These are phyloP conservation scores for Marmota monax DNA, from an alignment of 2,113 vertebrate species.

Conservation along the genomic window DNA sequence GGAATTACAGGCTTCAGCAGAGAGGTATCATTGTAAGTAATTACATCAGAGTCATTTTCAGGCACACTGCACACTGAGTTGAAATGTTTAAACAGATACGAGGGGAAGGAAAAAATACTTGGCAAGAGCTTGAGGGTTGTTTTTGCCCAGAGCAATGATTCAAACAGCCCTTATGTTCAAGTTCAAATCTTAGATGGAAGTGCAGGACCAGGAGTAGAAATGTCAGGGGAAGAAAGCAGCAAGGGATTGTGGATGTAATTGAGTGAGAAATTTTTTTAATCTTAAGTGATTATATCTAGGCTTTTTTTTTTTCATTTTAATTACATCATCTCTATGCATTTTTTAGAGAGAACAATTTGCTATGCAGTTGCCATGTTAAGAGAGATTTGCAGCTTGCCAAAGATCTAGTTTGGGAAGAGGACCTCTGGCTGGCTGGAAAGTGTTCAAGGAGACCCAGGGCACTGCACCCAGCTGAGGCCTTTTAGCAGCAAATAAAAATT, in stretches of 20 bases:
- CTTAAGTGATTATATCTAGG: conserved; percentile 36
- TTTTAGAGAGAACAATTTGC: conserved; percentile 1
- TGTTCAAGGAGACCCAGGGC: not conserved
- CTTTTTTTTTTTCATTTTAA: conserved; percentile 28
- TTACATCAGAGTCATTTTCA: conserved; percentile 69
- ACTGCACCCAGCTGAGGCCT: not conserved
- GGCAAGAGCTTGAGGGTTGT: not conserved
- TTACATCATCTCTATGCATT: conserved; percentile 2
- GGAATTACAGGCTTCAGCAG: conserved; percentile 75
- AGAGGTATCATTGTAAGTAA: conserved; percentile 63
- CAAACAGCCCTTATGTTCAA: not conserved
- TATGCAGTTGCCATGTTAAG: not conserved
- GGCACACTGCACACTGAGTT: conserved; percentile 61
- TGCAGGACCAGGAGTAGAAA: not conserved
- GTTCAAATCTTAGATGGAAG: not conserved
- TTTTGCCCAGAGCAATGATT: conserved; percentile 1
- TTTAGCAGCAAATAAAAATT: conserved; percentile 12
- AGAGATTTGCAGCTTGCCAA: conserved; percentile 29
- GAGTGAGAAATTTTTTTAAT: not conserved
- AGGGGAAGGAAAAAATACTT: not conserved
- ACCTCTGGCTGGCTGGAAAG: not conserved
- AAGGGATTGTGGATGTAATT: not conserved
- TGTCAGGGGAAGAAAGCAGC: not conserved
- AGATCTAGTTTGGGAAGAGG: not conserved
- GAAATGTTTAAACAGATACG: conserved; percentile 70